Evolutionary conservation across 1,140 invertebrate species (phyloP), one percentile per base, ranked within the genome.

Genomic region (Ceratina japonica): DNA sequence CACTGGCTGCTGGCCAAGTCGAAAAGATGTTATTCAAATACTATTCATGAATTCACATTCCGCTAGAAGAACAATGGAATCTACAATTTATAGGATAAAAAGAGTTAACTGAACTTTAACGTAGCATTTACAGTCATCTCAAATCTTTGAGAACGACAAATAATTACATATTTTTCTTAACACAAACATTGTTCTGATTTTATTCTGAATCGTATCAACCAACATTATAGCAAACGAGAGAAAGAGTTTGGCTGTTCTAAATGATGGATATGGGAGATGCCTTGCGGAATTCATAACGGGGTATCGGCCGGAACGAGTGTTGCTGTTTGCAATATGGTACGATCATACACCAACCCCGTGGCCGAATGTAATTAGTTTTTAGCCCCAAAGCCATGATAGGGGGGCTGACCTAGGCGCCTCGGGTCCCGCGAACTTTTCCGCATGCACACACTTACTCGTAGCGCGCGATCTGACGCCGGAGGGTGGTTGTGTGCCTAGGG

Each of bases 321-420:
- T 86, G 87, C 74, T 81, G 78, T 72, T 79, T 85, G 87, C 89
- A 89, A 90, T 90, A 90, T 90, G 89, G 84, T 86, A 82, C 83
- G 68, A 83, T 76, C 85, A 87, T 82, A 80, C 71, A 82, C 77
- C 82, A 86, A 79, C 87, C 87, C 84, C 71, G 77, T 84, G 62
- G 86, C 83, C 84, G 87, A 91, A 90, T 90, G 89, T 91, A 90
- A 91, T 91, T 91, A 90, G 90, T 90, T 90, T 91, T 90, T 88
- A 86, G 89, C 90, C 89, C 89, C 77, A 74, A 79, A 86, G 89
- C 87, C 86, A 89, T 90, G 90, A 91, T 90, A 89, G 70, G 86
- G 86, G 83, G 83, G 77, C 63, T 75, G 81, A 58, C 31, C 83
- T 85, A 86, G 85, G 66, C 70, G 77, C 76, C 81, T 76, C 69